Evolutionary conservation across 1,140 invertebrate genomes (phyloP), one percentile per base, ranked within the genome.

Genomic region (Cydia fagiglandana): DNA sequence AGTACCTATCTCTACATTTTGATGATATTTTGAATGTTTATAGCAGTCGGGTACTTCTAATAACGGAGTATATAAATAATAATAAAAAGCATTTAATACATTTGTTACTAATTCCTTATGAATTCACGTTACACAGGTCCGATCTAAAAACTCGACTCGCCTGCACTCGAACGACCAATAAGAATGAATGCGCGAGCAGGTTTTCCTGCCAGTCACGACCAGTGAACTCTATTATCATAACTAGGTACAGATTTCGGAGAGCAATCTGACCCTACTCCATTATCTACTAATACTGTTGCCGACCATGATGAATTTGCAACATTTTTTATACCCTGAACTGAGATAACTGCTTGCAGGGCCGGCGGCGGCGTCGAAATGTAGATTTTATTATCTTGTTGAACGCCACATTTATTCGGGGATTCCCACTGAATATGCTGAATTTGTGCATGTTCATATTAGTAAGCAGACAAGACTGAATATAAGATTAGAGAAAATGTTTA

Each of bases 181-280:
- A 17, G n/a, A 56, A 56, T 50, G 15, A 15, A 17, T 61, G 24
- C 56, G 30, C 66, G 15, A 41, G 30, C 66, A 70, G 28, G 30
- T 70, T 70, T 70, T 70, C 24, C 20, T 53, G 79, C 75, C 34
- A 79, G 78, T 76, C 75, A 77, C 61, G 75, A 64, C 73, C 75
- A 78, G 78, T 78, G 77, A 78, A 74, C 70, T 79, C 74, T 74
- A 79, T 83, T 80, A 83, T 64, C 78, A 79, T 83, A 81, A 80
- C 80, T 79, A 81, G 79, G 74, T 81, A 78, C 76, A 79, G 81
- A 83, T 83, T 83, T 78, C 47, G 75, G 74, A 64, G 66, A 77
- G 70, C 79, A 78, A 70, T 45, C 78, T 80, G 75, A 80, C 79
- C 81, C 79, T 47, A 68, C 76, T 80, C 80, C 76, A 81, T 81